These are phyloP conservation scores for Xiphorhynchus erythropygius DNA, from an alignment of 2,797 vertebrate genomes.

Conservation along the genomic window DNA sequence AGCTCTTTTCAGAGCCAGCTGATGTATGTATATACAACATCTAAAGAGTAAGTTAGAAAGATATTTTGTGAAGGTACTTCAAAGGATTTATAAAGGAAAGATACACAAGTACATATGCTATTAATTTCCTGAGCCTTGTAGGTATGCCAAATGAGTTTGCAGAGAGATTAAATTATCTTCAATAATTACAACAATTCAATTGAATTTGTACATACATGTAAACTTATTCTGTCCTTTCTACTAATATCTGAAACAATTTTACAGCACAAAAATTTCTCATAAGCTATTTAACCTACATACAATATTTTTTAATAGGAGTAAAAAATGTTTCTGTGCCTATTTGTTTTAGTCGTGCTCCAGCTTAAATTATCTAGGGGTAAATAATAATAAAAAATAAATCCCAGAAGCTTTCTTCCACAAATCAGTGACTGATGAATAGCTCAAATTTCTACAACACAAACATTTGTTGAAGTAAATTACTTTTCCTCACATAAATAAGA, in stretches of 20 bases:
- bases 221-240: neutral
- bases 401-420: neutral
- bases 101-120: neutral
- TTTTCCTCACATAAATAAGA: neutral
- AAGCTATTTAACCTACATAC: neutral
- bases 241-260: neutral
- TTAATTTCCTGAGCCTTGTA: neutral
- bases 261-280: neutral
- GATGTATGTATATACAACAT: neutral
- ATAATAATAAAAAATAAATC: neutral
- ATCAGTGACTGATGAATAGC: neutral
- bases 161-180: conserved; percentile 6
- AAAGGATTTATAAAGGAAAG: neutral
- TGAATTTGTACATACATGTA: neutral
- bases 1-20: neutral
- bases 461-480: neutral
- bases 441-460: neutral
- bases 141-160: neutral
- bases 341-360: neutral
- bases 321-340: neutral
- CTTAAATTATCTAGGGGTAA: neutral
- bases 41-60: neutral
- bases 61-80: neutral
- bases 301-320: neutral
- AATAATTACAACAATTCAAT: conserved; percentile 12